phyloP scores from a whole-genome alignment of 2,797 vertebrate genomes.

The Parambassis ranga region DNA sequence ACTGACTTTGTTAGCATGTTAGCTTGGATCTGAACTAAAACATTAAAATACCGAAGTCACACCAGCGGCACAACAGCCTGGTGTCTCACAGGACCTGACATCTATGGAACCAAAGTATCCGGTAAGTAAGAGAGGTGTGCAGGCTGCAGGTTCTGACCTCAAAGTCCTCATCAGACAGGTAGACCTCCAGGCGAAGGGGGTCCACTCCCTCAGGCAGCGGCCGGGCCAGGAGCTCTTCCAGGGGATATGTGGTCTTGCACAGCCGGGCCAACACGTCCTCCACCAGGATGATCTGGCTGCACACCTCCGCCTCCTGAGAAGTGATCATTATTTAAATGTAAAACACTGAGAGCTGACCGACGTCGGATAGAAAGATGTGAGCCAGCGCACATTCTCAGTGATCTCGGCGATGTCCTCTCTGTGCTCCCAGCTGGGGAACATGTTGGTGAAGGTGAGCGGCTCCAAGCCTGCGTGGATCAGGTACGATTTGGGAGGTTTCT shows the following conservation, averaged over 20 bases:
- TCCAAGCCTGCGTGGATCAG: constrained; percentile 94
- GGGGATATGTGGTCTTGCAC: constrained; percentile 86
- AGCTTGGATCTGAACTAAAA: too few relatives aligned
- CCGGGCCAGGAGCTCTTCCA: constrained; percentile 86
- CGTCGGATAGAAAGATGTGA: constrained; percentile 5
- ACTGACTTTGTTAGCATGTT: too few relatives aligned
- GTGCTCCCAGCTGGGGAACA: constrained; percentile 97
- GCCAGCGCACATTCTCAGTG: constrained; percentile 84
- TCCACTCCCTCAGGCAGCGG: constrained; percentile 93
- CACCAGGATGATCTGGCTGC: constrained; percentile 93
- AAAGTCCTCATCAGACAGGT: constrained; percentile 91
- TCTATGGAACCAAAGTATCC: too few relatives aligned
- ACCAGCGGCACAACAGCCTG: too few relatives aligned
- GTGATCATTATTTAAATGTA: background rate
- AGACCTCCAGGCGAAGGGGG: constrained; percentile 92
- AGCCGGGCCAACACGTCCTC: constrained; percentile 91
- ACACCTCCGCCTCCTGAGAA: constrained; percentile 88
- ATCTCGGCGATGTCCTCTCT: constrained; percentile 92
- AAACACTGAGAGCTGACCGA: background rate
- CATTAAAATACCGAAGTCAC: too few relatives aligned
- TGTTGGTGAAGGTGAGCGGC: constrained; percentile 95
- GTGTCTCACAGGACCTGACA: too few relatives aligned
- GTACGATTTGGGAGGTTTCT: constrained; percentile 92
- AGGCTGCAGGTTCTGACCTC: constrained; percentile 74
- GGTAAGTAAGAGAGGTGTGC: background rate